Percentiles rank a stretch among this genome's conserved stretches.
phyloP scores from a whole-genome alignment of 2,888 invertebrate species.

The Drosophila anomalipes region DNA sequence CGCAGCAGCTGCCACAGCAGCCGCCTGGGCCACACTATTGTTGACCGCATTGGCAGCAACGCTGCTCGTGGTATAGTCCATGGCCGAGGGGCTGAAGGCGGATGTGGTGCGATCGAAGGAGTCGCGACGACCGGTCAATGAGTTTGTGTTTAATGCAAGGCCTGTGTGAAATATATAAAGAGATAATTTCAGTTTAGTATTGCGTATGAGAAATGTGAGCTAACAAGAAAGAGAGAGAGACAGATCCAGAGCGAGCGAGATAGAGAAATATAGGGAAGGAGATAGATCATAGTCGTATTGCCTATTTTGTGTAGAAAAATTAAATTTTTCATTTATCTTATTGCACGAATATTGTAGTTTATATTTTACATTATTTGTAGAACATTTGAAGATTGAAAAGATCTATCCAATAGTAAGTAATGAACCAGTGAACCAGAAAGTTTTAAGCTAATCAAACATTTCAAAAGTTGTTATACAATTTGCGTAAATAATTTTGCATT shows the following conservation, averaged over 20 bases:
- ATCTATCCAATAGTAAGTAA: neutral
- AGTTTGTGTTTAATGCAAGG: conserved; percentile 88
- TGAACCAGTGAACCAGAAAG: neutral
- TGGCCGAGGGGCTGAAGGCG: conserved; percentile 91
- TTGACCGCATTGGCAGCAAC: conserved; percentile 83
- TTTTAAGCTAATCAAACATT: neutral
- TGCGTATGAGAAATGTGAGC: neutral
- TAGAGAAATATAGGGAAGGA: neutral
- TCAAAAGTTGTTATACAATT: neutral
- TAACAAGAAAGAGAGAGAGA: neutral
- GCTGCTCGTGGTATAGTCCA: conserved; percentile 87
- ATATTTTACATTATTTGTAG: neutral
- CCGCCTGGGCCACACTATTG: conserved; percentile 83
- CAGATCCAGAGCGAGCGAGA: neutral
- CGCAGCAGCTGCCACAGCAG: conserved; percentile 79
- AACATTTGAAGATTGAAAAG: neutral
- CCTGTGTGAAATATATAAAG: conserved; percentile 83
- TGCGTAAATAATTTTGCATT: conserved; percentile 6
- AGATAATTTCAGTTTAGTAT: neutral
- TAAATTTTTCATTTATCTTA: neutral
- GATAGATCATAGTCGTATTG: neutral
- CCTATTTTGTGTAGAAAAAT: neutral
- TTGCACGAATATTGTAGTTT: too few relatives aligned
- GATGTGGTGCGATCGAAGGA: conserved; percentile 92
- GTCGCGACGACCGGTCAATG: conserved; percentile 90